Evolutionary conservation across 2,888 invertebrate genomes (phyloP), one percentile per base, ranked within the genome.

Genomic region (Bhutanitis thaidina): DNA sequence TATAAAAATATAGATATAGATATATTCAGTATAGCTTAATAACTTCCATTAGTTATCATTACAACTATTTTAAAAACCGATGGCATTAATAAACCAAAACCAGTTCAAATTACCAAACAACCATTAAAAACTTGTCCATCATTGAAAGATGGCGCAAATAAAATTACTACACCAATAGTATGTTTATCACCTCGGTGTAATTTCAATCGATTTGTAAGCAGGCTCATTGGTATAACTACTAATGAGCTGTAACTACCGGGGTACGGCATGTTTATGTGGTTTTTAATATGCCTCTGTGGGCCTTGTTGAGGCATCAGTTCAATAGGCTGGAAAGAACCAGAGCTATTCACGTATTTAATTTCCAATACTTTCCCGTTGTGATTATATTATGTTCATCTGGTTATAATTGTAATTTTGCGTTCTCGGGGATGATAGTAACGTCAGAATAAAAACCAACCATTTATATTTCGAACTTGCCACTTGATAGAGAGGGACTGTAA

Each of bases 211-310:
- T 14, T 30, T 20, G 30, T 16, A 14, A 38, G 39, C 34, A 20
- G 38, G n/a, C 38, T 38, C n/a, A 14, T 20, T 13, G 5, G 16
- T 16, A 30, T n/a, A 13, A 14, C 13, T 32, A 15, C 41, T 49
- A 49, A 49, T 49, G 41, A 41, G 36, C 14, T 35, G 25, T 44
- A 25, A 34, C 14, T 25, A 14, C 13, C 16, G 4, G 15, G 25
- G 3, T 4, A 12, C 15, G 25, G 27, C 9, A 3, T 36, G 38
- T 37, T 43, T 37, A 7, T 49, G 34, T 32, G 49, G 32, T 49
- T 49, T 43, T 36, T 49, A 49, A 49, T 41, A 16, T 36, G 49
- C 20, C 13, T 20, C n/a, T 3, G n/a, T 10, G 15, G 25, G 13
- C 12, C 13, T 34, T 5, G 13, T 34, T 43, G 25, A 20, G 34